phyloP scores from a whole-genome alignment of 2,797 vertebrate species.

The Tapera naevia region DNA sequence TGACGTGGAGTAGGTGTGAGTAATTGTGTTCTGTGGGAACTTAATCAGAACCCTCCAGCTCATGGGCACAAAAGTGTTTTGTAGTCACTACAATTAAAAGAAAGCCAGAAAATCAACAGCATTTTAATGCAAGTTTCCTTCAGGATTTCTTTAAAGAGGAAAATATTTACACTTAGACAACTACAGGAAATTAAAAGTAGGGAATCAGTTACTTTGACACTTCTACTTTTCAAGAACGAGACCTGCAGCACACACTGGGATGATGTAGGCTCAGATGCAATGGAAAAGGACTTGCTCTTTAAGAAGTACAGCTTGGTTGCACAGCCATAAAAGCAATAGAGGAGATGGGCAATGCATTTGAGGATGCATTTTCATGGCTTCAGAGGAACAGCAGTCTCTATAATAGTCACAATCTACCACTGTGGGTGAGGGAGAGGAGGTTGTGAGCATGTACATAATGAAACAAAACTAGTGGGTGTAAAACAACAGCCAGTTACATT shows the following conservation, averaged over 20 bases:
- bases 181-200: neutral
- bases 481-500: neutral
- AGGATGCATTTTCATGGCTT: neutral
- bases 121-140: neutral
- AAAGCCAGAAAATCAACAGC: neutral
- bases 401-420: rapidly evolving
- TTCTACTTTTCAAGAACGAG: neutral
- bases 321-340: neutral
- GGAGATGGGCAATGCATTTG: neutral
- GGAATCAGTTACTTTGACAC: neutral
- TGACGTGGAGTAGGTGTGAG: constrained; percentile 20
- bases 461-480: neutral
- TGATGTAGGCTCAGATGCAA: neutral
- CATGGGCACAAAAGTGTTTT: neutral
- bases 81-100: constrained; percentile 1
- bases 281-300: neutral
- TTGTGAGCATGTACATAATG: neutral
- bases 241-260: neutral
- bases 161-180: neutral
- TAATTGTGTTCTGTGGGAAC: constrained; percentile 28
- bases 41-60: neutral
- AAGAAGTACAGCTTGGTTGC: neutral
- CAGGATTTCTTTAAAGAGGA: neutral
- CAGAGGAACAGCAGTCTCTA: neutral
- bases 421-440: neutral